Base-by-base conservation (phyloP, 2,888 invertebrate genomes). In the Watsonalla cultraria region DNA sequence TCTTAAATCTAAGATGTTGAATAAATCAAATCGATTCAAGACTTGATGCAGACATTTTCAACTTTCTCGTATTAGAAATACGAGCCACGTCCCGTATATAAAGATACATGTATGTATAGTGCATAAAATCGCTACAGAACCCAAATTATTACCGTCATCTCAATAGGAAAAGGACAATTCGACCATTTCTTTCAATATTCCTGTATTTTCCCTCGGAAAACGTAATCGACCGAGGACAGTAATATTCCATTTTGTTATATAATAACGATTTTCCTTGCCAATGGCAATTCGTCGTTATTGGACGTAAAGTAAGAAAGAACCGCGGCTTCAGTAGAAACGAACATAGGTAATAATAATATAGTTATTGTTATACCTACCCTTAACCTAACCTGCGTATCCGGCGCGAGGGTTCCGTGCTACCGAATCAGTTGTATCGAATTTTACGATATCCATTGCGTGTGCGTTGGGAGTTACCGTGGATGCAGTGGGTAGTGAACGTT, bases 321-420 rank as follows among this genome's bases (percentile, higher is more conserved):
- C 72, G 74, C 74, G 68, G 81, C 77, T 78, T 78, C 79, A 80
- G 71, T 80, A 68, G 74, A 81, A 80, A 78, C 75, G 80, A 82
- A 83, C 80, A 80, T 82, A 82, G 78, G 75, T 80, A 82, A 82
- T 83, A 82, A 80, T 82, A 84, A 78, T 82, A 84, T 79, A 84
- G 82, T 84, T 84, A 85, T 83, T 83, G 82, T 80, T 83, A 84
- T 84, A 84, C 74, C 76, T 83, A 80, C 79, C 76, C 74, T 74
- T 74, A 74, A 76, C 74, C 74, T 74, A 76, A 72, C 70, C 65
- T 64, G 66, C 62, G 70, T 70, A 68, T 68, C 55, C 70, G 24
- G 54, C 61, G 57, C 53, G 55, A 46, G 56, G 53, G 65, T 70
- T 65, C 63, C 62, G 56, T 60, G 59, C 54, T 52, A 57, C 54